Conservation (phyloP, 2,888 invertebrate genomes). For the Drosophila kanekoi region DNA sequence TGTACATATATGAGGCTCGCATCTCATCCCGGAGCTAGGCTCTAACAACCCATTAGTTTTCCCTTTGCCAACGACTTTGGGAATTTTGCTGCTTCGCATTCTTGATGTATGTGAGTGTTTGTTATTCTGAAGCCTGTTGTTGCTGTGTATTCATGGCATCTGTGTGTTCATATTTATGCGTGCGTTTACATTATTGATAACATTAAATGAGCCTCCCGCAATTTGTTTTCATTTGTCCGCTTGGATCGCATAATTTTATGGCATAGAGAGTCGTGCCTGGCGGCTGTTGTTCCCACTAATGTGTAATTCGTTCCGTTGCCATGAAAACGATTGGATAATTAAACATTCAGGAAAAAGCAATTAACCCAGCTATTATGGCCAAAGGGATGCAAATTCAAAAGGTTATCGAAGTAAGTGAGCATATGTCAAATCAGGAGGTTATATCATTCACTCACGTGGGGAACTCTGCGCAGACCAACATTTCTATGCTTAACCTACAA, state of each 20-base stretch:
- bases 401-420: neutral
- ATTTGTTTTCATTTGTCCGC: constrained; percentile 63
- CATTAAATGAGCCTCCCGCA: constrained; percentile 63
- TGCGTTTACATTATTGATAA: constrained; percentile 69
- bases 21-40: constrained; percentile 16
- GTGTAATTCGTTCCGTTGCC: constrained; percentile 6
- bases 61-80: neutral
- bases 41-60: constrained; percentile 57
- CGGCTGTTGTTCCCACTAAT: neutral
- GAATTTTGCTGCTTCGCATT: constrained; percentile 9
- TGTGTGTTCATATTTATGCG: constrained; percentile 47
- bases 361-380: neutral
- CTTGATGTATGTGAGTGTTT: constrained; percentile 26
- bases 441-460: neutral
- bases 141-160: constrained; percentile 28
- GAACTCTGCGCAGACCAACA: constrained; percentile 17
- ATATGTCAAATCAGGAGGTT: neutral
- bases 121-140: constrained; percentile 17
- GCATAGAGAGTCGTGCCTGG: neutral
- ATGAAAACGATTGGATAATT: constrained; percentile 3
- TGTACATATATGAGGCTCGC: constrained; percentile 28
- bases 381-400: neutral
- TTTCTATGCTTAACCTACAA: constrained; percentile 26
- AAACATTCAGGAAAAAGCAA: neutral
- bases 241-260: constrained; percentile 15